Percentiles rank a stretch among this genome's conserved stretches.
Conservation (phyloP, 2,888 invertebrate species). For the Leucophora obtusa region DNA sequence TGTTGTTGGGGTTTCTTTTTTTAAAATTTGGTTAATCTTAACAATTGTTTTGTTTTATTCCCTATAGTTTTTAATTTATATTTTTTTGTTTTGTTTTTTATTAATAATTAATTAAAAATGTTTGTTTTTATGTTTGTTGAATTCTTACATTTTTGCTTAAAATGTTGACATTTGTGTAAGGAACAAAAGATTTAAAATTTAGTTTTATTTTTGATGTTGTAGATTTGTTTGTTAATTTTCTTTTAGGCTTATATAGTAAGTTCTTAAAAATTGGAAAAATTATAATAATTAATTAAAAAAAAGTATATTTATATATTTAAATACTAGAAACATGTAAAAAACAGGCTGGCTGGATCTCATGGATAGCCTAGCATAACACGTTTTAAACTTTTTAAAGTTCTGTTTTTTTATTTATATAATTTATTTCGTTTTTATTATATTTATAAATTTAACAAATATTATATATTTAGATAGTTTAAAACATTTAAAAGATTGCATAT, state of each 20-base stretch:
- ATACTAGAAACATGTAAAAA: constrained; percentile 68
- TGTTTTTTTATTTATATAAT: constrained; percentile 52
- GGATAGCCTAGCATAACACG: constrained; percentile 76
- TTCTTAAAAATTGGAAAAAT: constrained; percentile 44
- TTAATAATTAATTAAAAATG: constrained; percentile 52
- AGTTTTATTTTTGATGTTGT: constrained; percentile 21
- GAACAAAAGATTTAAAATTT: constrained; percentile 47
- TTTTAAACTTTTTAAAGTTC: constrained; percentile 76
- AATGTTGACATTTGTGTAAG: constrained; percentile 47
- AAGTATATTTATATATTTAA: constrained; percentile 47
- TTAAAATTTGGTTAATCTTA: constrained; percentile 56
- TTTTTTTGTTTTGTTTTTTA: constrained; percentile 4
- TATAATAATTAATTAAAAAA: constrained; percentile 11
- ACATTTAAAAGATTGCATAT: background rate
- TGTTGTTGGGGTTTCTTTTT: constrained; percentile 34
- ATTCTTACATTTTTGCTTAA: constrained; percentile 24
- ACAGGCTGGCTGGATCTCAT: constrained; percentile 70
- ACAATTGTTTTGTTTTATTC: constrained; percentile 52
- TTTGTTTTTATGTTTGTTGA: constrained; percentile 21
- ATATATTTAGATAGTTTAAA: background rate
- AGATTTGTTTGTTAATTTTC: constrained; percentile 29
- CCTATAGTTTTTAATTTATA: constrained; percentile 40
- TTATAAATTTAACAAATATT: background rate
- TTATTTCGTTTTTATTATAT: background rate
- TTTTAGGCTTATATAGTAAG: constrained; percentile 62